Base-by-base conservation (phyloP, 2,888 invertebrate genomes). In the Autographa gamma region DNA sequence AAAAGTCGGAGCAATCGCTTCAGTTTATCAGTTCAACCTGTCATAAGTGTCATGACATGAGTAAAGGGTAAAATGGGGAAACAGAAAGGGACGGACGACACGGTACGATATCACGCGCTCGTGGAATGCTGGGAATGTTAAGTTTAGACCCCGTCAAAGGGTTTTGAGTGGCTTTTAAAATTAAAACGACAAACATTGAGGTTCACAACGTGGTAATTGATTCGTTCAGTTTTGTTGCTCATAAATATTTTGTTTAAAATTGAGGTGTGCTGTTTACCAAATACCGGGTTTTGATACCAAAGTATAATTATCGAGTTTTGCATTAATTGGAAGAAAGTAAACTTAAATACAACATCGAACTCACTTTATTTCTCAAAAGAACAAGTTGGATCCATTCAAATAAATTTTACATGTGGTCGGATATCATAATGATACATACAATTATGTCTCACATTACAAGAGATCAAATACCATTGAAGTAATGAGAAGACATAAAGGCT, bases 181-280 rank as follows among this genome's bases (percentile, higher is more conserved):
- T 94, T 92, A 92, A 93, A 93, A 93, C 90, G 92, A 92, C 92
- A 94, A 93, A 94, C 91, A 93, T 85, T 87, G 88, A 86, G 88
- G 86, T 86, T 85, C 86, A 69, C 77, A 82, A 81, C 81, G 86
- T 85, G 88, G 85, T 92, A 92, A 92, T 91, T 92, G 90, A 91
- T 92, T 91, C 89, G 88, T 88, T 88, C 69, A 77, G 76, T 85
- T 81, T 77, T 65, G 73, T 70, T 76, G 67, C 72, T 81, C 79
- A 78, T 78, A 79, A 79, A 81, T 77, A 66, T 76, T 77, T 31
- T 56, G 19, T 76, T 58, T 48, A 60, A 52, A 60, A 60, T 60
- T 11, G 54, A 32, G 19, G 60, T 66, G 71, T 16, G 13, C 9
- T 19, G 18, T 54, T 66, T 58, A 14, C 60, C 67, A n/a, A 25